These are phyloP conservation scores for Halocaridina rubra DNA, from an alignment of 2,888 invertebrate genomes.

Conservation along the genomic window DNA sequence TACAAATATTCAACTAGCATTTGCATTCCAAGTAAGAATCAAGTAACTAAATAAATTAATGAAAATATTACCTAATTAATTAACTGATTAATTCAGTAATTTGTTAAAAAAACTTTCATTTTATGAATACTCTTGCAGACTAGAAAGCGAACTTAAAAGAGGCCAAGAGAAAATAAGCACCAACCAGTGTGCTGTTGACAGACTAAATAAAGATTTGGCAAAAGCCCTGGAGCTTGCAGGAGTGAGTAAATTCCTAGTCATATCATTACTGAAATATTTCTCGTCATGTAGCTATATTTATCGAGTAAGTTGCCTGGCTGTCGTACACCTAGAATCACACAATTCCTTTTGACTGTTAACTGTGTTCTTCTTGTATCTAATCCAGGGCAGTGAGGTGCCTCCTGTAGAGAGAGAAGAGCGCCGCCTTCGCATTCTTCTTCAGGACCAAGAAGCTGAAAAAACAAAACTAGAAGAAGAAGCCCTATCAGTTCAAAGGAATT, in stretches of 20 bases:
- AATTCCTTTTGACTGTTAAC: no score
- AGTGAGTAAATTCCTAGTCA: background rate
- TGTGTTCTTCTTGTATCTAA: no score
- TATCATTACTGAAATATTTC: background rate
- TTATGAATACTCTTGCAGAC: background rate
- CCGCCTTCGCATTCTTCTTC: conserved; percentile 17
- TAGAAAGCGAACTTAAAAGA: conserved; percentile 32
- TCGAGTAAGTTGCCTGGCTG: no score
- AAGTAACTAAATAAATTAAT: no score
- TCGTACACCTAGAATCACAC: no score
- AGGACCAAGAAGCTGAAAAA: conserved; percentile 26
- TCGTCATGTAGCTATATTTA: background rate
- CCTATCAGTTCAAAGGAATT: conserved; percentile 18
- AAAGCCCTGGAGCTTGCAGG: conserved; percentile 32
- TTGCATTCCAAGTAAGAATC: no score
- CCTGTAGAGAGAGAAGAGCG: conserved; percentile 45
- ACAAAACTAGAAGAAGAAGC: conserved; percentile 38
- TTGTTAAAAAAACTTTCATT: background rate
- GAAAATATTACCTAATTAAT: background rate
- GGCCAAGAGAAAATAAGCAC: conserved; percentile 39
- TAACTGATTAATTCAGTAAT: background rate
- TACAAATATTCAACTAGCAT: no score
- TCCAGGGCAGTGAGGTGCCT: conserved; percentile 32
- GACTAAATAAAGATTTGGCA: conserved; percentile 45
- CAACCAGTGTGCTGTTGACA: conserved; percentile 38